Percentiles rank a stretch among this genome's conserved stretches.
Conservation (phyloP, 2,797 vertebrate species). For the Lepus oiostolus region DNA sequence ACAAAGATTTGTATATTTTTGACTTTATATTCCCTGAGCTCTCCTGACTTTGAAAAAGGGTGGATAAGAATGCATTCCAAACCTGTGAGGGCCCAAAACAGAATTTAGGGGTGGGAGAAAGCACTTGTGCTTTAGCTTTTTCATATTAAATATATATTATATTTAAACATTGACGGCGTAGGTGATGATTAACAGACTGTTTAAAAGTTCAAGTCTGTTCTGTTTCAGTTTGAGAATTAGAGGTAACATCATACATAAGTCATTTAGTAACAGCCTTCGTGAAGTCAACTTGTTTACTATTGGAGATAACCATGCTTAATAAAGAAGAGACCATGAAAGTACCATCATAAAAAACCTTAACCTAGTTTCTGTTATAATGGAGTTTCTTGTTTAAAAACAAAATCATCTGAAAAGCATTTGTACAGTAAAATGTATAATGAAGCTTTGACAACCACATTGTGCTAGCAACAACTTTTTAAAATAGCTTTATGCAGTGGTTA, state of each 20-base stretch:
- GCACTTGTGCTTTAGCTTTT: slow-evolving; percentile 91
- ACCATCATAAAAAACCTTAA: slow-evolving; percentile 84
- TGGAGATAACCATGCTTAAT: slow-evolving; percentile 87
- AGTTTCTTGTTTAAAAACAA: slow-evolving; percentile 85
- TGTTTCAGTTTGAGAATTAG: slow-evolving; percentile 90
- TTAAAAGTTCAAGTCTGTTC: slow-evolving; percentile 88
- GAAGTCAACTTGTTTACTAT: slow-evolving; percentile 88
- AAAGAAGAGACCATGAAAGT: slow-evolving; percentile 87
- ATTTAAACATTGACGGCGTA: slow-evolving; percentile 92
- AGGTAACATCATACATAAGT: slow-evolving; percentile 89
- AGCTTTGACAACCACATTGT: slow-evolving; percentile 86
- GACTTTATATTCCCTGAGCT: slow-evolving; percentile 92
- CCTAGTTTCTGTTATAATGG: slow-evolving; percentile 86
- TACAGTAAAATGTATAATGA: slow-evolving; percentile 89
- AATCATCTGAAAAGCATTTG: slow-evolving; percentile 90
- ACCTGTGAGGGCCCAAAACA: slow-evolving; percentile 88
- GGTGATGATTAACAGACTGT: slow-evolving; percentile 90
- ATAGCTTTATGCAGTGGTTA: slow-evolving; percentile 70
- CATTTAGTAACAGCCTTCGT: slow-evolving; percentile 89
- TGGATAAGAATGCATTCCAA: slow-evolving; percentile 91
- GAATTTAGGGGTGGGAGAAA: slow-evolving; percentile 87
- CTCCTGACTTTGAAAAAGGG: slow-evolving; percentile 88
- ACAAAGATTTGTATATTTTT: slow-evolving; percentile 93
- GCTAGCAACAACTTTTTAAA: slow-evolving; percentile 75
- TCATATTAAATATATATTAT: slow-evolving; percentile 91